Conservation (phyloP, 2,113 vertebrate species). For the Crocuta crocuta region DNA sequence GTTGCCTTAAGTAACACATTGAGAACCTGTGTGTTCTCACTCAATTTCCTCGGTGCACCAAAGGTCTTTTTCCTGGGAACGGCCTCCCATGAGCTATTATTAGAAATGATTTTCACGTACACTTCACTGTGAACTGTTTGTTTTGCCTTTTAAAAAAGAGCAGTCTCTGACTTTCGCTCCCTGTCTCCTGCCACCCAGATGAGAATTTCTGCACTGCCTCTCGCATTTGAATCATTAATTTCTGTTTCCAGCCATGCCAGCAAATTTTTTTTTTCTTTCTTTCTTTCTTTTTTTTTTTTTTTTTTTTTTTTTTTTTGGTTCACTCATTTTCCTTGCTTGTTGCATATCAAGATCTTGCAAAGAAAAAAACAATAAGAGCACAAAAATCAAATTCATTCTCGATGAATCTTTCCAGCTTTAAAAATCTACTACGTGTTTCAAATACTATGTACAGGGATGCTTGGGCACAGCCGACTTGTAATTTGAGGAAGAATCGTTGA, state of each 20-base stretch:
- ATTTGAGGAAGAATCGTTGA: background rate
- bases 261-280: background rate
- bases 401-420: background rate
- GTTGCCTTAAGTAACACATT: conserved; percentile 84
- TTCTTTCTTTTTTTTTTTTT: background rate
- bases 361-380: background rate
- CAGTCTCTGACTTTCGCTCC: conserved; percentile 21
- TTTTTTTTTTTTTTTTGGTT: background rate
- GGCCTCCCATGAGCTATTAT: conserved; percentile 75
- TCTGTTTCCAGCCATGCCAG: conserved; percentile 35
- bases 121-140: conserved; percentile 59
- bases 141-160: conserved; percentile 60
- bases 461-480: background rate
- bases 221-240: conserved; percentile 59
- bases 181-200: conserved; percentile 35
- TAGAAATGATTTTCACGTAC: conserved; percentile 69
- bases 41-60: conserved; percentile 73
- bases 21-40: conserved; percentile 57
- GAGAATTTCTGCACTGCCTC: conserved; percentile 4
- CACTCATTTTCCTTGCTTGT: conserved; percentile 3
- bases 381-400: background rate
- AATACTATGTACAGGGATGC: background rate
- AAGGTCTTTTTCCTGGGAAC: conserved; percentile 69
- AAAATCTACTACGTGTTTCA: background rate
- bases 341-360: conserved; percentile 50